Evolutionary conservation across 92 coral and sea anemone genomes (phyloP).

Genomic region (Chrysogorgia sp.): DNA sequence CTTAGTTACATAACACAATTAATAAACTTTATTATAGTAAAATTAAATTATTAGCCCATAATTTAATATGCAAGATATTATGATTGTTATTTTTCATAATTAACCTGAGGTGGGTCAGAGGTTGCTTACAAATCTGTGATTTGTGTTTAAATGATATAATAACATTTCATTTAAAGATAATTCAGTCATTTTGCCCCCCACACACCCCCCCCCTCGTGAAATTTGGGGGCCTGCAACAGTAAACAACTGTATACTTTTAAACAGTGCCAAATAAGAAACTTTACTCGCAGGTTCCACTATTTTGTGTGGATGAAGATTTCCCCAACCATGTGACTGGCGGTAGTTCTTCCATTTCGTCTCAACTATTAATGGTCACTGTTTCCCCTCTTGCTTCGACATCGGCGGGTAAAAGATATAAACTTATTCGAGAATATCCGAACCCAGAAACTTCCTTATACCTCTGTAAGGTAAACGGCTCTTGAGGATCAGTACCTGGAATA

Average conservation of each 20-base stretch:
- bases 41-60: too few species aligned
- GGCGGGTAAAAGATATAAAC: constrained; percentile 49
- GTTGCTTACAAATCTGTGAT: too few species aligned
- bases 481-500: constrained; percentile 61
- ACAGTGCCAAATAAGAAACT: neutral
- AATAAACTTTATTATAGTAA: too few species aligned
- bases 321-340: constrained; percentile 14
- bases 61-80: too few species aligned
- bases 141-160: too few species aligned
- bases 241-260: neutral
- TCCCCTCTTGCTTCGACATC: neutral
- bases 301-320: neutral
- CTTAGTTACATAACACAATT: too few species aligned
- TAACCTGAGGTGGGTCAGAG: too few species aligned
- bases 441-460: constrained; percentile 65
- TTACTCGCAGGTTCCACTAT: neutral
- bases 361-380: neutral
- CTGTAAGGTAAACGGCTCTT: constrained; percentile 56
- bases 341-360: constrained; percentile 16
- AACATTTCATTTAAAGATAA: too few species aligned
- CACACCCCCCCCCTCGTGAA: too few species aligned
- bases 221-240: too few species aligned
- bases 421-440: constrained; percentile 60
- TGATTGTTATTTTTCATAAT: too few species aligned
- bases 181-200: too few species aligned